Conservation (phyloP, 1,140 invertebrate genomes). For the Bilobella aurantiaca region DNA sequence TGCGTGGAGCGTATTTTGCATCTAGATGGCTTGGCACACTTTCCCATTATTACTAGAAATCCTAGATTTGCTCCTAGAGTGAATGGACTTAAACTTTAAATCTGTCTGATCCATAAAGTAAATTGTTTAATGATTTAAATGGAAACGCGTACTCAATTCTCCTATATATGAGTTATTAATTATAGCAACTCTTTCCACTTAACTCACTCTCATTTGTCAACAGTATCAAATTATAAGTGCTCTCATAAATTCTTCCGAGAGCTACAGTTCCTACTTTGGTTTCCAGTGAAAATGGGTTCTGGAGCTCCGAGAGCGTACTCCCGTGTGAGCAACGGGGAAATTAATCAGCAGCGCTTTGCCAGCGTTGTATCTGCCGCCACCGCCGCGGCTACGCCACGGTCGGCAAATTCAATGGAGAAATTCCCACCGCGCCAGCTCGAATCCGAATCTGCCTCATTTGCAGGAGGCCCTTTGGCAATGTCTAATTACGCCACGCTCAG, state of each 20-base stretch:
- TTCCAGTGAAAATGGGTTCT: constrained; percentile 27
- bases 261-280: not conserved
- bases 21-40: too few relatives aligned
- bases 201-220: too few relatives aligned
- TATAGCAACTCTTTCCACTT: too few relatives aligned
- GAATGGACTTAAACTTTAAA: too few relatives aligned
- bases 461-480: constrained; percentile 13
- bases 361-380: constrained; percentile 3
- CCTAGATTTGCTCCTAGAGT: too few relatives aligned
- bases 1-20: too few relatives aligned
- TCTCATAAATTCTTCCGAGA: not conserved
- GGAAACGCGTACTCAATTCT: too few relatives aligned
- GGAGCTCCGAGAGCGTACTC: constrained; percentile 28
- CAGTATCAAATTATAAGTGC: too few relatives aligned
- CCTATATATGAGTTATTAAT: too few relatives aligned
- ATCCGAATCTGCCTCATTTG: constrained; percentile 28
- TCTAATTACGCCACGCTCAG: constrained; percentile 35
- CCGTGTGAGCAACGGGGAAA: constrained; percentile 35
- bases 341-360: constrained; percentile 34
- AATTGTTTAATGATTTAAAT: too few relatives aligned
- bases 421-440: constrained; percentile 25
- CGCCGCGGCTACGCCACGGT: not conserved
- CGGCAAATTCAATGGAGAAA: constrained; percentile 23
- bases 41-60: too few relatives aligned
- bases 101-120: too few relatives aligned